Conservation (phyloP, 2,113 vertebrate species). For the Phylloscopus trochiloides region DNA sequence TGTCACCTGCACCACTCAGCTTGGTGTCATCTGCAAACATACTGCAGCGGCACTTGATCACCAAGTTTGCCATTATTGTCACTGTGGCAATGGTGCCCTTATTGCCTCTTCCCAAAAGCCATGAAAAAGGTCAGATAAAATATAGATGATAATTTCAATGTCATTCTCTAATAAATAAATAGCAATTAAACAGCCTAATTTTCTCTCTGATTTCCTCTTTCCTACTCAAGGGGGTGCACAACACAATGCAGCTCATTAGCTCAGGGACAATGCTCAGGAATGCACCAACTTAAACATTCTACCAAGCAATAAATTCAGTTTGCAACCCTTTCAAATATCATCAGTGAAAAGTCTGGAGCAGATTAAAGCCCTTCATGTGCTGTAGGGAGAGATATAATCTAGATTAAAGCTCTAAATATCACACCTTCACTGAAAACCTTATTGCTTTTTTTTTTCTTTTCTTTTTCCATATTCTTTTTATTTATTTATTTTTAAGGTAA, state of each 20-base stretch:
- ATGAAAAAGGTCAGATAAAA: background rate
- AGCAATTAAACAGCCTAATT: background rate
- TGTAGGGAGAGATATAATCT: background rate
- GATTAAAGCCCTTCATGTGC: background rate
- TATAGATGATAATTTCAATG: rapidly evolving
- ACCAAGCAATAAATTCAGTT: background rate
- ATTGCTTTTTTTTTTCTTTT: background rate
- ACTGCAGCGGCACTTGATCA: background rate
- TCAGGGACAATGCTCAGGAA: background rate
- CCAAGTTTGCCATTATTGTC: background rate
- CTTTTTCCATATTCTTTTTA: background rate
- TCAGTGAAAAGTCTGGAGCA: background rate
- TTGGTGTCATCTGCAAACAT: background rate
- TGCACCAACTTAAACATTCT: background rate
- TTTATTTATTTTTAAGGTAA: background rate
- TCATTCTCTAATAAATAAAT: background rate
- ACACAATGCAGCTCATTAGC: background rate
- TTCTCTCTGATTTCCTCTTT: background rate
- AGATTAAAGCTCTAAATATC: background rate
- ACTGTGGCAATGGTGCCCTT: background rate
- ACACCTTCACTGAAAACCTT: background rate
- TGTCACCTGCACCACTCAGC: background rate
- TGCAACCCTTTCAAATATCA: background rate
- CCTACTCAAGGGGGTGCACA: background rate
- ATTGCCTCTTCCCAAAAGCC: background rate